These are phyloP conservation scores for Melieria crassipennis DNA, from an alignment of 2,888 invertebrate species.

Conservation along the genomic window DNA sequence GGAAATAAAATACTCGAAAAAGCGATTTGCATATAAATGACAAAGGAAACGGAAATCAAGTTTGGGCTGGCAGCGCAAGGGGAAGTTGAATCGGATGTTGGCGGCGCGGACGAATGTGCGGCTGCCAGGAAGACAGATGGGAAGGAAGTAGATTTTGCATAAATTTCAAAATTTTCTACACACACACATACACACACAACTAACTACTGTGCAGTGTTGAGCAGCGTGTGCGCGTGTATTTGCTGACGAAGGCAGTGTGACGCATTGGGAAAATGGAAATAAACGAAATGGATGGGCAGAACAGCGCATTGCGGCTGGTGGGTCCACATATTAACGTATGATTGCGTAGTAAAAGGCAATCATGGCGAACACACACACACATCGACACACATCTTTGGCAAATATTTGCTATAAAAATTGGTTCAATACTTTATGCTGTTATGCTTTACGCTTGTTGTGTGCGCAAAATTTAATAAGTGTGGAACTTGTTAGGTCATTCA, in stretches of 20 bases:
- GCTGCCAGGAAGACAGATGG: neutral
- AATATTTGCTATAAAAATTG: too few relatives aligned
- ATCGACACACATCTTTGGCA: neutral
- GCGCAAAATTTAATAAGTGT: too few relatives aligned
- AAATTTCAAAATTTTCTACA: conserved; percentile 13
- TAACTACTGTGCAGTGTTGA: neutral
- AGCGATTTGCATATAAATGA: conserved; percentile 35
- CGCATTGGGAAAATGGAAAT: neutral
- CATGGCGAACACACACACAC: neutral
- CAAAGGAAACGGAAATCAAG: conserved; percentile 27
- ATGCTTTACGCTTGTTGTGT: too few relatives aligned
- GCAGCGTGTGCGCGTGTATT: too few relatives aligned
- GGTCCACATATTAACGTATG: too few relatives aligned
- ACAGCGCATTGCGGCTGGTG: too few relatives aligned
- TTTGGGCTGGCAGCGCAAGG: neutral
- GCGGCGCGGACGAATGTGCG: too few relatives aligned
- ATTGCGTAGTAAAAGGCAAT: conserved; percentile 1
- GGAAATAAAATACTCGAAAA: conserved; percentile 18
- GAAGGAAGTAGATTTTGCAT: conserved; percentile 13
- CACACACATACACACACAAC: neutral
- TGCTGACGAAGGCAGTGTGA: too few relatives aligned
- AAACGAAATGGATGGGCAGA: neutral
- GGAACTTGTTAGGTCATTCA: too few relatives aligned
- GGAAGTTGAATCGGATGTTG: conserved; percentile 9
- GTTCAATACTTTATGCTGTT: too few relatives aligned